These are phyloP conservation scores for Corynorhinus townsendii DNA, from an alignment of 2,113 vertebrate species.

Conservation along the genomic window DNA sequence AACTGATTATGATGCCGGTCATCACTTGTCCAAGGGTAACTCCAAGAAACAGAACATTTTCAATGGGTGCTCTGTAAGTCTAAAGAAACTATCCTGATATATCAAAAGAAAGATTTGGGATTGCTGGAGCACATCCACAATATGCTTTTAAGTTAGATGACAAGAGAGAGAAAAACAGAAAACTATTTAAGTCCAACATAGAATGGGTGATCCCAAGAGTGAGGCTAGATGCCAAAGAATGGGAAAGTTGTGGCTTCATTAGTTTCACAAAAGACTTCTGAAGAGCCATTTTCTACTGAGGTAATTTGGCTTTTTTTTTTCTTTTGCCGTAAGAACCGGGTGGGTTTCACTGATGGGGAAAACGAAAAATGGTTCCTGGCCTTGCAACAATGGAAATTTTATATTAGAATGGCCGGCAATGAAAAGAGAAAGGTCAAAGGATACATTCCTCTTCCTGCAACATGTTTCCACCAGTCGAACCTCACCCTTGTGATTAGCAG, in stretches of 20 bases:
- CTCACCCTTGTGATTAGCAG: constrained; percentile 20
- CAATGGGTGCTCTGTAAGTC: neutral
- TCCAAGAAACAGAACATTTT: constrained; percentile 21
- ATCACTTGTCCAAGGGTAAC: neutral
- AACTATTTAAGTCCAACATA: constrained; percentile 3
- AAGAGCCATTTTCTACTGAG: constrained; percentile 18
- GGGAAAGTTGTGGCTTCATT: constrained; percentile 11
- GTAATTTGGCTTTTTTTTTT: neutral
- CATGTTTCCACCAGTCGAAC: constrained; percentile 62
- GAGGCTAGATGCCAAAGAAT: constrained; percentile 7
- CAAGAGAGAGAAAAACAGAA: constrained; percentile 4
- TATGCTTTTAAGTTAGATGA: neutral
- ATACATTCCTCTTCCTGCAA: constrained; percentile 53
- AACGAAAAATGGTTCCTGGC: constrained; percentile 17
- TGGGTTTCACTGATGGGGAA: constrained; percentile 28
- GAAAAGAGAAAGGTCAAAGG: constrained; percentile 61
- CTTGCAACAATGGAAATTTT: constrained; percentile 64
- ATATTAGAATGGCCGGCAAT: constrained; percentile 2
- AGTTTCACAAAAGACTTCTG: constrained; percentile 21
- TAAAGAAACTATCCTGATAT: constrained; percentile 10
- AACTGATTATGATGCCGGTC: neutral
- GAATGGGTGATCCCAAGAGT: constrained; percentile 11
- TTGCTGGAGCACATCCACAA: constrained; percentile 7
- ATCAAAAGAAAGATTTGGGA: constrained; percentile 34
- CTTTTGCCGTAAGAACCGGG: neutral